Percentiles rank a stretch among this genome's conserved stretches.
phyloP scores from a whole-genome alignment of 2,113 vertebrate species.

The Menidia beryllina region DNA sequence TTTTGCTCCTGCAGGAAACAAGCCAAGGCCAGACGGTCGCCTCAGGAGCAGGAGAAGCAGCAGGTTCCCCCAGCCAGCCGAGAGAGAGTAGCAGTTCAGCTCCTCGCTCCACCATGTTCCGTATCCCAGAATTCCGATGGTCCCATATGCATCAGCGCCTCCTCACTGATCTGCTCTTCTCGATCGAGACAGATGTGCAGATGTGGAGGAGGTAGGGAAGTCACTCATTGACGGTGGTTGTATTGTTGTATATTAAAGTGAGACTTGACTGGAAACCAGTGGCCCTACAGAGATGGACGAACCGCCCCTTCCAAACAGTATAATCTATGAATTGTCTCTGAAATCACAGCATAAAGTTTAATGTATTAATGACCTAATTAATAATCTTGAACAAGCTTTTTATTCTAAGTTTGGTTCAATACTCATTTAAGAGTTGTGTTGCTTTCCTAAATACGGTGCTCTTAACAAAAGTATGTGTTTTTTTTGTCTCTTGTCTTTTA shows the following conservation, averaged over 20 bases:
- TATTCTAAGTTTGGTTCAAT: not conserved
- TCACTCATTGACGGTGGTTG: not conserved
- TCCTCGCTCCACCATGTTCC: constrained; percentile 89
- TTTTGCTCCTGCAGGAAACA: constrained; percentile 59
- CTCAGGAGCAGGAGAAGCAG: constrained; percentile 61
- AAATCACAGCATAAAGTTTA: not conserved
- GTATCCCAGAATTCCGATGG: constrained; percentile 97
- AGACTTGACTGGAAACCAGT: not conserved
- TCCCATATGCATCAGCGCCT: constrained; percentile 97
- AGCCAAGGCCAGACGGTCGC: constrained; percentile 75
- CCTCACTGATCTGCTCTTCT: constrained; percentile 96
- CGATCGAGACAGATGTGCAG: constrained; percentile 97
- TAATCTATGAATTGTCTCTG: not conserved
- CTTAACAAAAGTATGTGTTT: not conserved
- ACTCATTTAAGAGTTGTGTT: not conserved
- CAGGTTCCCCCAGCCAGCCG: constrained; percentile 74
- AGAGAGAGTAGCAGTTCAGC: constrained; percentile 80
- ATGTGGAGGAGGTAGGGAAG: constrained; percentile 94
- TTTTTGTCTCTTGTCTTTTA: constrained; percentile 56
- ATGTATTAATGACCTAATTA: not conserved
- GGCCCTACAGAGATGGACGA: not conserved
- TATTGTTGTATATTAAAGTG: not conserved
- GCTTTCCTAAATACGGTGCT: not conserved
- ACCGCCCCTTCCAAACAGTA: too few species aligned
- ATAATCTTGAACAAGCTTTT: not conserved